Base-by-base conservation (phyloP, 2,113 vertebrate genomes). In the Bufo bufo region DNA sequence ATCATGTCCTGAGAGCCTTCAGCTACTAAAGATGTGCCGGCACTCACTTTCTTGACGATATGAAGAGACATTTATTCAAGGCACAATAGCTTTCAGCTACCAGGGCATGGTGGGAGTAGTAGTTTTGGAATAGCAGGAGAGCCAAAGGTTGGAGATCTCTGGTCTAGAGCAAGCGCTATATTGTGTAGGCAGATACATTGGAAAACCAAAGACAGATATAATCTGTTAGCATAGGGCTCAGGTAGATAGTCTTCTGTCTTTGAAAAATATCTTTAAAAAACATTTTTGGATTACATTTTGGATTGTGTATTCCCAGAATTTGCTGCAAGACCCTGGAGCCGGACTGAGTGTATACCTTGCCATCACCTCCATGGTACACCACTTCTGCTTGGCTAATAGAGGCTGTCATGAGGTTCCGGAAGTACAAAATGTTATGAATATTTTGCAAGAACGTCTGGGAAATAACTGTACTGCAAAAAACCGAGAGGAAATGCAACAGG, bases 321-420 rank as follows among this genome's bases (percentile, higher is more conserved):
- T 98, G 87, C 63, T 97, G 89, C 89, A 94, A 81, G 87, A 92
- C 82, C 92, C 93, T 0, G 90, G 89, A 90, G 65, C 94, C 65
- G 91, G 91, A 47, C 90, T 93, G 61, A 94, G 94, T 52, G 91
- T 92, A 3, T 92, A 96, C 86, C 91, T 98, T 59, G 93, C 92
- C 58, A 85, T 95, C 78, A 96, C 95, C 0, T 93, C 96, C 75
- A 91, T 98, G 43, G 74, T 95, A 43, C 91, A 97, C 78, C 93
- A 93, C 47, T 90, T 97, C 90, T 98, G 97, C 86, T 93, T 89
- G 45, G 90, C 45, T 84, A 87, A 72, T 0, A 77, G n/a, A 8
- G 90, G 91, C 58, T 98, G 97, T 77, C 90, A 33, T 50, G 83
- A 20, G 6, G 89, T 94, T 3, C 92, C 94, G 56, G 94, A 95